These are phyloP conservation scores for Phenganax marumi DNA, from an alignment of 92 coral and sea anemone genomes.

Conservation along the genomic window DNA sequence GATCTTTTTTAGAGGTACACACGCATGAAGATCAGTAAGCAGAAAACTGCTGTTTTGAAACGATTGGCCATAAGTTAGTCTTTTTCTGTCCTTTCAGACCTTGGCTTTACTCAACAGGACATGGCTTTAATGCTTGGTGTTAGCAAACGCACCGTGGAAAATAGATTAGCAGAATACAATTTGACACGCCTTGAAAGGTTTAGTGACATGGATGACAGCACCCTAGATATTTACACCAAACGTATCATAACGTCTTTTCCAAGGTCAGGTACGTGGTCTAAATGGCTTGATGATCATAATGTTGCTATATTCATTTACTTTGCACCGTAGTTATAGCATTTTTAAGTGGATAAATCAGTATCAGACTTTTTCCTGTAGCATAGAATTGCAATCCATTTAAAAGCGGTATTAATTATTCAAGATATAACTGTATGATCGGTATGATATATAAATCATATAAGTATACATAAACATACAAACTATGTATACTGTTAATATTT, in stretches of 20 bases:
- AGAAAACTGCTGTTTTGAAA: neutral
- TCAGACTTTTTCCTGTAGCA: no score
- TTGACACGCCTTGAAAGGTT: constrained; percentile 47
- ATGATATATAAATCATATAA: no score
- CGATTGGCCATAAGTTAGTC: neutral
- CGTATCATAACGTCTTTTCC: constrained; percentile 50
- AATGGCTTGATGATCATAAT: no score
- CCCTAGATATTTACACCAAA: constrained; percentile 52
- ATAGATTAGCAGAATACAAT: constrained; percentile 44
- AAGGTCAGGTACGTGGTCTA: constrained; percentile 43
- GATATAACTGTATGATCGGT: no score
- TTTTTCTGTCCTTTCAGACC: constrained; percentile 28
- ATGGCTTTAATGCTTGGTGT: constrained; percentile 63
- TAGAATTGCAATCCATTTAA: no score
- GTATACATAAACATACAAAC: no score
- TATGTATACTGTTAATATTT: no score
- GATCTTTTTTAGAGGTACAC: constrained; percentile 40
- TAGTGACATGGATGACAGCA: constrained; percentile 51
- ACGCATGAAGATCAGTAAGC: neutral
- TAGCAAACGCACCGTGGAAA: constrained; percentile 58
- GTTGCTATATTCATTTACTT: no score
- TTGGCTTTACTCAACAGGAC: constrained; percentile 48
- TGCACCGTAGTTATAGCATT: no score
- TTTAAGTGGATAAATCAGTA: no score
- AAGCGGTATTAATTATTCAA: no score